These are phyloP conservation scores for Margarornis squamiger DNA, from an alignment of 2,797 vertebrate species.

Conservation along the genomic window DNA sequence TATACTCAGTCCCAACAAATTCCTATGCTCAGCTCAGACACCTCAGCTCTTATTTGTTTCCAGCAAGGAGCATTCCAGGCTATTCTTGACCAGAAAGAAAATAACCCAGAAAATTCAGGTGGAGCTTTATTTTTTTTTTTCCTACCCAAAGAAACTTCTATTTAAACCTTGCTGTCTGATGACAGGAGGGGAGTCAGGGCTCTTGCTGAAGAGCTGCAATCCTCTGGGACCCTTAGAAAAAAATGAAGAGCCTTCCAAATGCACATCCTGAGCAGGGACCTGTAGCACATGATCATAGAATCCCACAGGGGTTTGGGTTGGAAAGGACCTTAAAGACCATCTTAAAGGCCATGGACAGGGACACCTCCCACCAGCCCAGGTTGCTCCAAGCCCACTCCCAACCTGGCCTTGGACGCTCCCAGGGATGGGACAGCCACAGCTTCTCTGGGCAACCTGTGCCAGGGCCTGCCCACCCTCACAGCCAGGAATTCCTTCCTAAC, in stretches of 20 bases:
- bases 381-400: fast-evolving
- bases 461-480: fast-evolving
- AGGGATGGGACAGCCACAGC: not conserved
- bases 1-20: not conserved
- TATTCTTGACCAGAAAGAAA: not conserved
- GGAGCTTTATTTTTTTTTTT: not conserved
- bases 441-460: not conserved
- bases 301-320: not conserved
- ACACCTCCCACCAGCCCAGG: fast-evolving
- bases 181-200: not conserved
- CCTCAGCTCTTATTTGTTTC: not conserved
- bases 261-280: fast-evolving
- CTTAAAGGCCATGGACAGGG: not conserved
- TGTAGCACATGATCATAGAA: not conserved
- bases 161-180: not conserved
- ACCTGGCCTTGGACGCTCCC: fast-evolving
- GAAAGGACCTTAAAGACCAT: not conserved
- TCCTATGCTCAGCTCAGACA: not conserved
- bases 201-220: not conserved
- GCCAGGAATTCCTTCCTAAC: not conserved
- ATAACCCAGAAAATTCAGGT: not conserved
- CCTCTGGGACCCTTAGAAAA: not conserved
- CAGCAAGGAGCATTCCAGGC: not conserved
- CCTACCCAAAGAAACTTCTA: not conserved
- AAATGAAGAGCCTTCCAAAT: not conserved